These are phyloP conservation scores for Drosophila maculinotata DNA, from an alignment of 2,888 invertebrate genomes.

Conservation along the genomic window DNA sequence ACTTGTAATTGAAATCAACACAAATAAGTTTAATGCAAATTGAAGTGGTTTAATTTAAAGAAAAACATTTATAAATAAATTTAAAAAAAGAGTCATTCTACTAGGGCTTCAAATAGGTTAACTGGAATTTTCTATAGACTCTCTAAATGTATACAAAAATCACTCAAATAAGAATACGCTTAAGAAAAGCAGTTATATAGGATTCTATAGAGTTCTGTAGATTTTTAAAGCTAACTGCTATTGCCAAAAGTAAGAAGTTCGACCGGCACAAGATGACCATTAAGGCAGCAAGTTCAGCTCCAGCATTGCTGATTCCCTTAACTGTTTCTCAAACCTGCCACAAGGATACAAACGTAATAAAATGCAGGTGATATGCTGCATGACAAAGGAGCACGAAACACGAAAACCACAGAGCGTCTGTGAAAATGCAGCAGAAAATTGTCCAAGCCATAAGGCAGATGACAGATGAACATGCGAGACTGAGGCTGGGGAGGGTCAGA, in stretches of 20 bases:
- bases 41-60: too few species aligned
- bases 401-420: constrained; percentile 1
- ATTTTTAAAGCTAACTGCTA: not conserved
- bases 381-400: constrained; percentile 9
- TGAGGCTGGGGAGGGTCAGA: not conserved
- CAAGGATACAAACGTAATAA: constrained; percentile 17
- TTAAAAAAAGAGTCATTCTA: too few species aligned
- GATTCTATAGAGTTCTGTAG: not conserved
- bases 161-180: too few species aligned
- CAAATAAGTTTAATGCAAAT: too few species aligned
- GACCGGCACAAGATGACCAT: constrained; percentile 5
- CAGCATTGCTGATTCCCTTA: not conserved
- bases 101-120: too few species aligned
- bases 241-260: not conserved
- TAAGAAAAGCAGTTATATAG: too few species aligned
- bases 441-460: constrained; percentile 12
- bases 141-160: too few species aligned
- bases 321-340: constrained; percentile 7
- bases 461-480: constrained; percentile 8
- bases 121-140: too few species aligned
- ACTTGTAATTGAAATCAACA: too few species aligned
- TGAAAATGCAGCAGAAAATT: constrained; percentile 22
- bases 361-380: constrained; percentile 24
- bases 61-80: too few species aligned
- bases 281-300: constrained; percentile 5